A percentile compares a stretch with the other conserved stretches of the same genome.
phyloP scores from a whole-genome alignment of 2,888 invertebrate species.

The Cephalotes varians region DNA sequence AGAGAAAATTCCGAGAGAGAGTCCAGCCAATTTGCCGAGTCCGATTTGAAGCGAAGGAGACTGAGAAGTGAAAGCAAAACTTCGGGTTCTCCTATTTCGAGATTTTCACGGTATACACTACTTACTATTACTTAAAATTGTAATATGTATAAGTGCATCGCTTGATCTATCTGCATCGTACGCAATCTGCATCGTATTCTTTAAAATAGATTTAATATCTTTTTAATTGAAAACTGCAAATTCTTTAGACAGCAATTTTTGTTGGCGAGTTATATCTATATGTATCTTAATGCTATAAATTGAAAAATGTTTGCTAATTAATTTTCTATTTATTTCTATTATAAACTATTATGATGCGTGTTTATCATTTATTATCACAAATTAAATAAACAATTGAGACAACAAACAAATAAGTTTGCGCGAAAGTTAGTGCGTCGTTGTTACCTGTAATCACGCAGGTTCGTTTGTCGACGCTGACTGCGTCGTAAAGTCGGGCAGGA shows the following conservation, averaged over 20 bases:
- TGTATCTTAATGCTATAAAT: neutral
- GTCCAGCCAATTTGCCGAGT: constrained; percentile 43
- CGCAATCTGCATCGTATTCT: neutral
- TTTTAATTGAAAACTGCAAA: neutral
- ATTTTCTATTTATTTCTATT: neutral
- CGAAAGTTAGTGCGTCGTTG: constrained; percentile 6
- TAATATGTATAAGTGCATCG: constrained; percentile 12
- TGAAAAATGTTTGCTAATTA: neutral
- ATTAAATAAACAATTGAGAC: constrained; percentile 10
- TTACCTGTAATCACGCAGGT: constrained; percentile 30
- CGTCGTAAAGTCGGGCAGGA: constrained; percentile 50
- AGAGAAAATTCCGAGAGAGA: constrained; percentile 37
- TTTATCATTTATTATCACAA: neutral
- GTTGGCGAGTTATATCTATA: neutral
- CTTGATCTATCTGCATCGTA: neutral
- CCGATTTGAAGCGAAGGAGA: constrained; percentile 19
- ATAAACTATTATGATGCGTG: too few species aligned
- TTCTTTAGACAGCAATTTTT: neutral
- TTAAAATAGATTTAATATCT: neutral
- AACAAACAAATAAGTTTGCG: neutral
- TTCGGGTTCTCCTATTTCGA: constrained; percentile 16
- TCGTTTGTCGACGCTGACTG: constrained; percentile 41
- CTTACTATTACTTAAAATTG: neutral
- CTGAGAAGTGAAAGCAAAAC: constrained; percentile 43
- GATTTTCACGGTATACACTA: constrained; percentile 28